These are phyloP conservation scores for Torymus aiolomorphi DNA, from an alignment of 2,888 invertebrate genomes.

Conservation along the genomic window DNA sequence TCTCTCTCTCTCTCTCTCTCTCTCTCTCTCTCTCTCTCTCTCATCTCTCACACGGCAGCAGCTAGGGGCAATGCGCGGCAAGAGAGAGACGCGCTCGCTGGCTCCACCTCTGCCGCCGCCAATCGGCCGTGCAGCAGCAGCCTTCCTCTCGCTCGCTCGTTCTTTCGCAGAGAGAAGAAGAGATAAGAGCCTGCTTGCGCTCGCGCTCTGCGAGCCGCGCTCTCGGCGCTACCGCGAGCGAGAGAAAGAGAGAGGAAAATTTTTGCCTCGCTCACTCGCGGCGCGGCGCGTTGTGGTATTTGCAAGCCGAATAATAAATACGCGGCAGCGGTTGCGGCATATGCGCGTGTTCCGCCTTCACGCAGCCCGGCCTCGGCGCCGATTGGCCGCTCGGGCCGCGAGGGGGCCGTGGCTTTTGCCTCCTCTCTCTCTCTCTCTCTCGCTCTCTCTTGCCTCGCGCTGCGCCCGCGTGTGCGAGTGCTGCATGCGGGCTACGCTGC, in stretches of 20 bases:
- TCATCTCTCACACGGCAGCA: too few relatives aligned
- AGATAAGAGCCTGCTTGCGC: background rate
- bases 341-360: conserved; percentile 74
- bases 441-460: background rate
- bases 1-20: too few relatives aligned
- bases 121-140: conserved; percentile 55
- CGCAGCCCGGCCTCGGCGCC: conserved; percentile 73
- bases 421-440: conserved; percentile 37
- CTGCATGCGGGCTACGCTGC: conserved; percentile 23
- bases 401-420: conserved; percentile 68
- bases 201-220: too few relatives aligned
- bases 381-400: conserved; percentile 72
- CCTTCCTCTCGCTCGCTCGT: background rate
- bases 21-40: too few relatives aligned
- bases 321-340: conserved; percentile 20
- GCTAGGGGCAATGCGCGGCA: background rate
- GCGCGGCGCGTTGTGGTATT: conserved; percentile 68
- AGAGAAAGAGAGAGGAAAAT: conserved; percentile 34
- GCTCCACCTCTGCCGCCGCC: conserved; percentile 53
- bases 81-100: conserved; percentile 12
- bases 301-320: conserved; percentile 76
- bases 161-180: conserved; percentile 3
- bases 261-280: conserved; percentile 48
- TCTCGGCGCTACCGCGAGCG: background rate
- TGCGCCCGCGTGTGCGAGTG: background rate